phyloP scores from a whole-genome alignment of 2,113 vertebrate species.

The Plestiodon gilberti region DNA sequence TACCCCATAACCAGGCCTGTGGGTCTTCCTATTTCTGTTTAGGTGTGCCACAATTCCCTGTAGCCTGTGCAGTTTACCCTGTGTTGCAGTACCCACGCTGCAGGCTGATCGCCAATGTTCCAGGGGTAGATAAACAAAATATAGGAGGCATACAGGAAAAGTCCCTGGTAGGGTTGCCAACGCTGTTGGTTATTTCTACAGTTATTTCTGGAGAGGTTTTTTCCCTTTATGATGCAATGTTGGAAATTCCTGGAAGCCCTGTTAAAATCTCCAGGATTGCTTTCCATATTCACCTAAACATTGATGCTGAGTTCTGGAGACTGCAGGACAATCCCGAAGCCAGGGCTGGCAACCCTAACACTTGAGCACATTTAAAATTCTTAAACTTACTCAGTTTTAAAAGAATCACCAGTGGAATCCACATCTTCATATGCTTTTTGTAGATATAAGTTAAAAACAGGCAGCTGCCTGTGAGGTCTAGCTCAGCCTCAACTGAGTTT shows the following conservation, averaged over 20 bases:
- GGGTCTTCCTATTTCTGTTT: background rate
- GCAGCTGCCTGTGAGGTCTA: background rate
- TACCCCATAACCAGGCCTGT: background rate
- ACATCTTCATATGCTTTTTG: constrained; percentile 42
- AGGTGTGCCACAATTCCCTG: background rate
- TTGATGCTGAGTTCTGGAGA: too few relatives aligned
- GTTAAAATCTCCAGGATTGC: too few relatives aligned
- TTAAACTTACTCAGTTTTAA: constrained; percentile 68
- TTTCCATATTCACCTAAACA: too few relatives aligned
- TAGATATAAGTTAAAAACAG: background rate
- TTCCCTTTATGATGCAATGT: too few relatives aligned
- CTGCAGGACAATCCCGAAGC: too few relatives aligned
- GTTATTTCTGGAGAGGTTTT: too few relatives aligned
- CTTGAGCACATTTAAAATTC: background rate
- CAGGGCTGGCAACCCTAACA: too few relatives aligned
- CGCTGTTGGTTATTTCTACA: too few relatives aligned
- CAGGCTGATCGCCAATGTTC: too few relatives aligned
- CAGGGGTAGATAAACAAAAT: background rate
- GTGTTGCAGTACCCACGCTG: background rate
- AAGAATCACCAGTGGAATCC: constrained; percentile 56
- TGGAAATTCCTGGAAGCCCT: too few relatives aligned
- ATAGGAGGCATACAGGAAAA: background rate
- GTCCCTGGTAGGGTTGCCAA: background rate
- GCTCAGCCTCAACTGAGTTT: background rate
- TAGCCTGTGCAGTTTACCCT: background rate